These are phyloP conservation scores for Chaetodon auriga DNA, from an alignment of 2,113 vertebrate species.

Conservation along the genomic window DNA sequence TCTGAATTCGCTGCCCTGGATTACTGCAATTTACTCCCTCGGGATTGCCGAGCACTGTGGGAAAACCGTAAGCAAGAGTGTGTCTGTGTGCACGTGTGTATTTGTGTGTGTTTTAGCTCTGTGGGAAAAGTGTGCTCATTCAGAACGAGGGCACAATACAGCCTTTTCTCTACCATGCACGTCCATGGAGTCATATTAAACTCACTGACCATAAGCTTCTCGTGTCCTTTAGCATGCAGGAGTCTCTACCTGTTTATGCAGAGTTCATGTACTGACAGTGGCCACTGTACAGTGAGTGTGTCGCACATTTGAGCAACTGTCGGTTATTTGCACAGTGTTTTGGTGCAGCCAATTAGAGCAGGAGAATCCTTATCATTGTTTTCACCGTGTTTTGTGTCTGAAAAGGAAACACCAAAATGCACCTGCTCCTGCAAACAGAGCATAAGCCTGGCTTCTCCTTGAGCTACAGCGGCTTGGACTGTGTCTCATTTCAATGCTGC, in stretches of 20 bases:
- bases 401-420: background rate
- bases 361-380: background rate
- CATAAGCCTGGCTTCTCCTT: background rate
- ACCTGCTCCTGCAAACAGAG: conserved; percentile 21
- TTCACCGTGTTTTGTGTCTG: background rate
- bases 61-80: conserved; percentile 74
- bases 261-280: background rate
- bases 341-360: background rate
- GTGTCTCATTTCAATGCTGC: too few relatives aligned
- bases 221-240: conserved; percentile 43
- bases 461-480: too few relatives aligned
- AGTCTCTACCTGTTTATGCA: conserved; percentile 21
- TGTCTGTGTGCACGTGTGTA: conserved; percentile 47
- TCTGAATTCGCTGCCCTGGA: conserved; percentile 81
- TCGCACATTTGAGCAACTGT: background rate
- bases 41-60: conserved; percentile 82
- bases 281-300: background rate
- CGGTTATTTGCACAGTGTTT: background rate
- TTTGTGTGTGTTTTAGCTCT: conserved; percentile 71
- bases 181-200: conserved; percentile 68
- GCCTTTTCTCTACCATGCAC: conserved; percentile 69
- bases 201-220: conserved; percentile 43
- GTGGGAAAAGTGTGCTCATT: conserved; percentile 74
- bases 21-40: conserved; percentile 82
- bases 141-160: conserved; percentile 71